phyloP scores from a whole-genome alignment of 2,797 vertebrate genomes.

The Periparus ater region DNA sequence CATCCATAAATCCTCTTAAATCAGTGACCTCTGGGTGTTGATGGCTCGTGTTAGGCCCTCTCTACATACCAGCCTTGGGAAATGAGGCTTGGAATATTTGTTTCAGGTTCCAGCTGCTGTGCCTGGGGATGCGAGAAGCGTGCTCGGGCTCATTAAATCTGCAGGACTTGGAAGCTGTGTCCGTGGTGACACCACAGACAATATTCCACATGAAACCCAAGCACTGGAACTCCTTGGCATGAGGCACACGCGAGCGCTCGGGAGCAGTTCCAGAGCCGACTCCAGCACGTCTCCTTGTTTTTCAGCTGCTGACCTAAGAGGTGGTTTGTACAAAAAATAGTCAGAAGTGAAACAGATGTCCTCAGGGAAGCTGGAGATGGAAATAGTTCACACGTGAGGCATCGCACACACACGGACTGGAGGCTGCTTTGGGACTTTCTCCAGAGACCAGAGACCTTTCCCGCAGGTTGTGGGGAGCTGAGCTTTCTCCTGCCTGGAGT shows the following conservation, averaged over 20 bases:
- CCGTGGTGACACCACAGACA: background rate
- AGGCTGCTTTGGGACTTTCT: background rate
- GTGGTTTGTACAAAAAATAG: background rate
- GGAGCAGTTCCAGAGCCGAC: background rate
- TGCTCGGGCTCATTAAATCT: background rate
- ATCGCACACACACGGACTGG: background rate
- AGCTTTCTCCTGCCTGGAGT: background rate
- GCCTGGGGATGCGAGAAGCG: background rate
- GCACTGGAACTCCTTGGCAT: background rate
- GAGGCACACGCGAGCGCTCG: background rate
- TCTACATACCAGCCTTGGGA: background rate
- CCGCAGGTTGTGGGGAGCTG: background rate
- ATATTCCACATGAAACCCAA: background rate
- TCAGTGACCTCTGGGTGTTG: background rate
- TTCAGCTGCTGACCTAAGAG: background rate
- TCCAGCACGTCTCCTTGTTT: background rate
- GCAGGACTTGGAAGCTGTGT: background rate
- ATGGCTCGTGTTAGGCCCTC: background rate
- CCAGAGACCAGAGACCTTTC: background rate
- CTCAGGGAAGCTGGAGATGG: background rate
- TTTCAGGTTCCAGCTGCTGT: background rate
- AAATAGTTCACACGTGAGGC: constrained; percentile 3
- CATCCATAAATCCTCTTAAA: background rate
- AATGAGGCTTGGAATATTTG: background rate
- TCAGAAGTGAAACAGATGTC: background rate